phyloP scores from a whole-genome alignment of 2,113 vertebrate genomes.

The Indicator maculatus region DNA sequence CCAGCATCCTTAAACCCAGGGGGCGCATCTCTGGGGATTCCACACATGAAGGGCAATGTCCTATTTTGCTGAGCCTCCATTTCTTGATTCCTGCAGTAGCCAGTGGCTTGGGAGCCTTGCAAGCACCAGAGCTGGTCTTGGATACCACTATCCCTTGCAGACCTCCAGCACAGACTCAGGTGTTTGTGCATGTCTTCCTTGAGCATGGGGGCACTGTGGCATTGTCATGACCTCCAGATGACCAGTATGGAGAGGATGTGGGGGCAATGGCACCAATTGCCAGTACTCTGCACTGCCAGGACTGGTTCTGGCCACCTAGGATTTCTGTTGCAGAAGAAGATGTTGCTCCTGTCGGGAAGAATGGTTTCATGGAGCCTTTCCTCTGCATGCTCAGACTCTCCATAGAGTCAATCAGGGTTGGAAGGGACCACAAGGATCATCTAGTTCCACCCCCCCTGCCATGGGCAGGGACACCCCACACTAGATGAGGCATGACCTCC shows the following conservation, averaged over 20 bases:
- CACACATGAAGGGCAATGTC: accelerated
- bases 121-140: background rate
- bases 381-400: background rate
- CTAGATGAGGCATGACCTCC: background rate
- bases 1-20: background rate
- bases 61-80: background rate
- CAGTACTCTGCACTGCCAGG: background rate
- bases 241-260: background rate
- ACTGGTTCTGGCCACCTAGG: background rate
- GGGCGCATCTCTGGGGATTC: background rate
- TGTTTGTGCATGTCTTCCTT: background rate
- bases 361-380: background rate
- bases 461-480: too few relatives aligned
- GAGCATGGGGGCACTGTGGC: background rate
- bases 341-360: background rate
- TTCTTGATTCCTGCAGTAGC: background rate
- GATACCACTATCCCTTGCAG: background rate
- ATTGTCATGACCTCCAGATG: background rate
- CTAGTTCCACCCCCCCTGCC: too few relatives aligned
- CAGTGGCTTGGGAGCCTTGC: accelerated
- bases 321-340: background rate
- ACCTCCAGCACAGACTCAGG: background rate
- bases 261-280: accelerated
- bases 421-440: too few relatives aligned
- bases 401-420: background rate